These are phyloP conservation scores for Vulpes lagopus DNA, from an alignment of 2,113 vertebrate species.

Conservation along the genomic window DNA sequence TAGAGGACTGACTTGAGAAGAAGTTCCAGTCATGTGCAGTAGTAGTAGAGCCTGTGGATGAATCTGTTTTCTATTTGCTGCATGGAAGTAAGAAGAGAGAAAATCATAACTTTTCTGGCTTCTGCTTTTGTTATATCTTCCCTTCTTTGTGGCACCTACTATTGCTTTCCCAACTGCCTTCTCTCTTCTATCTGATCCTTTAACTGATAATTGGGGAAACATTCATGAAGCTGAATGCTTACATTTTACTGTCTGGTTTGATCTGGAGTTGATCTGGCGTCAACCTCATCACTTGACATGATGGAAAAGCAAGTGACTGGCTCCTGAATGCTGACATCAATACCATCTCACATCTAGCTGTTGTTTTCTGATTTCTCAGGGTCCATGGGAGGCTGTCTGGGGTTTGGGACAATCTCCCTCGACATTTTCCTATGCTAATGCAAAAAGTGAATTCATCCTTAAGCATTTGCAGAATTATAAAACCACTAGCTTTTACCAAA, in stretches of 20 bases:
- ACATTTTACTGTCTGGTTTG: not conserved
- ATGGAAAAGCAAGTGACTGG: not conserved
- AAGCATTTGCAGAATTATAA: slow-evolving; percentile 67
- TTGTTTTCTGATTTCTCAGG: not conserved
- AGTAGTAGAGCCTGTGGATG: not conserved
- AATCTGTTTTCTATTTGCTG: not conserved
- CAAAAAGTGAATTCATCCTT: slow-evolving; percentile 40
- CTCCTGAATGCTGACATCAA: too few species aligned
- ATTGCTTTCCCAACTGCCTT: not conserved
- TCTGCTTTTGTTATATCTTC: not conserved
- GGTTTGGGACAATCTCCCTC: not conserved
- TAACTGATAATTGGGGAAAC: not conserved
- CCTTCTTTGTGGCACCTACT: not conserved
- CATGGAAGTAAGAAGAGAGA: not conserved
- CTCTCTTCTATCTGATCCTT: not conserved
- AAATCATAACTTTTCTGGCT: not conserved
- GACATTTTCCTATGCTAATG: not conserved
- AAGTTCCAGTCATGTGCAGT: not conserved
- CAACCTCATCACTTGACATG: not conserved
- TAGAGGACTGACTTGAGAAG: not conserved
- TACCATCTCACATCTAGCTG: accelerated
- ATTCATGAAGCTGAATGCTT: not conserved
- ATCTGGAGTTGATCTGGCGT: not conserved
- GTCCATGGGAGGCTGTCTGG: not conserved
- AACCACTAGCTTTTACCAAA: slow-evolving; percentile 63